Evolutionary conservation across 2,888 invertebrate genomes (phyloP), one percentile per base, ranked within the genome.

Genomic region (Epiblema foenella): DNA sequence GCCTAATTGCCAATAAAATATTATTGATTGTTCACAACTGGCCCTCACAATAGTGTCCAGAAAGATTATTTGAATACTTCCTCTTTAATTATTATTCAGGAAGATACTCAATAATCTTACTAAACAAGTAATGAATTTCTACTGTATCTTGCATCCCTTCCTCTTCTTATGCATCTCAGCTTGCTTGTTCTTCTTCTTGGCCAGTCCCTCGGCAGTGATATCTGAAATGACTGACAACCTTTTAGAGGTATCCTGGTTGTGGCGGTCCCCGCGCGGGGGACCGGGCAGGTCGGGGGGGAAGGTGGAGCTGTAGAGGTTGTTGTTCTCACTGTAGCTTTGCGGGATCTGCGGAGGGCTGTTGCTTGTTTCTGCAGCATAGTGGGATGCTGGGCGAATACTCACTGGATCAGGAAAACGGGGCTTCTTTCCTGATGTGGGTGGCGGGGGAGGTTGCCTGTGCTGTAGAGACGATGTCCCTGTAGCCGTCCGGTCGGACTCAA

Each of bases 391-490:
- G 62, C 93, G 82, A 51, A 93, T 93, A 74, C 93, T 91, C 17
- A 93, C 84, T 5, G 93, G 93, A 68, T 93, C 93, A 0, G 93
- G 93, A 64, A 93, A 93, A 12, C 93, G 83, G n/a, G 93, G 93
- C 74, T 93, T 93, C 74, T 93, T 93, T 1, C 85, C 85, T 0
- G 85, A 81, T 0, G 84, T 77, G 0, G 93, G 93, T 2, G 89
- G 92, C 1, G 87, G 91, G 1, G 93, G 93, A 2, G 93, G 93
- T 65, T 90, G 89, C 63, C 93, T 79, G 71, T 92, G 91, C 72
- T 88, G 89, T 9, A 87, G 72, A 2, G 86, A 81, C 15, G 77
- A 77, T 15, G 79, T 82, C 15, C 72, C 72, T n/a, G 77, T 76
- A 73, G 73, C 56, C 3, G 69, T 75, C 12, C 80, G 79, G 15